Evolutionary conservation across 2,888 invertebrate genomes (phyloP), one percentile per base, ranked within the genome.

Genomic region (Parnassius mnemosyne): DNA sequence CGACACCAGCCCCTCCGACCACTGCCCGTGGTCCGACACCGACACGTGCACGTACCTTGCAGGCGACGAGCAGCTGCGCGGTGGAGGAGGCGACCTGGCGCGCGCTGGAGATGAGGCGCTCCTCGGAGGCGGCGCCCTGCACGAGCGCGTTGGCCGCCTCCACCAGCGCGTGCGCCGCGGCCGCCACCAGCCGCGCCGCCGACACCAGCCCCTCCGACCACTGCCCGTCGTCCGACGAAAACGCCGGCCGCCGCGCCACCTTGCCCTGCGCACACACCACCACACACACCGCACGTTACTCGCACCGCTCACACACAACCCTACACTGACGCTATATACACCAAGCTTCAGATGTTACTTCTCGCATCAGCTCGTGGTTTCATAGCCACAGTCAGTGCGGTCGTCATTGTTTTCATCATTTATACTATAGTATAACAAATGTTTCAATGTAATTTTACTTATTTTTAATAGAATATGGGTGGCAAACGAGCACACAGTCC

Each of bases 1-100:
- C 0, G 98, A 98, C 69, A 99, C 96, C 61, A 99, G 93, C 0
- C 99, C 99, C 85, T 99, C 98, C 0, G 98, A 98, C 99, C 99
- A 99, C 81, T 99, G 98, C 0, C 98, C 98, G 86, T 99, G 98
- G 82, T 98, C 16, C 16, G 16, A 16, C 16, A 16, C 34, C 34
- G 10, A 11, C 43, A 43, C 43, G 43, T 43, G 10, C 12, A 57
- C 58, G 52, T 57, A 91, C 99, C 93, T 16, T 16, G 16, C 16
- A 16, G 16, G 16, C 16, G 16, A 16, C 16, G 16, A 16, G 16
- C 16, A 16, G 16, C 16, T 16, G 16, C 16, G 16, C 16, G 16
- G 16, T 16, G 16, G 16, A 16, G 16, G 16, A 16, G 16, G 16
- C 16, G 16, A 16, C 16, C 1, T 16, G 16, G 16, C 16, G 16